Evolutionary conservation across 2,888 invertebrate genomes (phyloP), one percentile per base, ranked within the genome.

Genomic region (Euphydryas editha): DNA sequence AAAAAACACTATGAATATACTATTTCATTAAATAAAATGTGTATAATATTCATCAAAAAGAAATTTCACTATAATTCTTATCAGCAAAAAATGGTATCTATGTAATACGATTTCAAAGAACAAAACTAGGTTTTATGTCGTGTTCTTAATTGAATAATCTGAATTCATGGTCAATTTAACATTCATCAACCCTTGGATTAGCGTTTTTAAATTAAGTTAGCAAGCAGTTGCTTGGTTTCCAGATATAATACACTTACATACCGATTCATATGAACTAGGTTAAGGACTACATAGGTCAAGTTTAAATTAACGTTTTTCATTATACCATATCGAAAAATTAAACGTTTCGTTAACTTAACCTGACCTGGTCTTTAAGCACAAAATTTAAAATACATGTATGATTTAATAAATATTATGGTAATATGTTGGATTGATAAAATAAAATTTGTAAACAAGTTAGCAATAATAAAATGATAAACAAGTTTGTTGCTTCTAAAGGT

Each of bases 61-160:
- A 2, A 13, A 2, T 20, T 47, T 6, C 11, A 10, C 11, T 17
- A 21, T 11, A 1, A 15, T 8, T n/a, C 21, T 36, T 42, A 46
- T 18, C 47, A 42, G n/a, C 55, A 57, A 42, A 39, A 36, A 42
- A 49, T 36, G 47, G 11, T 21, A 44, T 30, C 5, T 51, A 58
- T 20, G 30, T 65, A 62, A 57, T 56, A 65, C 42, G 37, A 51
- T 68, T 62, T 57, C 39, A 62, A 46, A 59, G 44, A 15, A 44
- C 36, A 18, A 39, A 65, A 65, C 36, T 55, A 67, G 67, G 67
- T 64, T 61, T 58, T 55, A 54, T 67, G 58, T 58, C 59, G 51
- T 65, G 67, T 61, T 11, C 65, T 61, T 71, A 71, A 72, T 71
- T 71, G 47, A 68, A 72, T 72, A 62, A 71, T 69, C 65, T 60